Percentiles rank a stretch among this genome's conserved stretches.
These are phyloP conservation scores for Philopotamus ludificatus DNA, from an alignment of 1,140 invertebrate species.

Conservation along the genomic window DNA sequence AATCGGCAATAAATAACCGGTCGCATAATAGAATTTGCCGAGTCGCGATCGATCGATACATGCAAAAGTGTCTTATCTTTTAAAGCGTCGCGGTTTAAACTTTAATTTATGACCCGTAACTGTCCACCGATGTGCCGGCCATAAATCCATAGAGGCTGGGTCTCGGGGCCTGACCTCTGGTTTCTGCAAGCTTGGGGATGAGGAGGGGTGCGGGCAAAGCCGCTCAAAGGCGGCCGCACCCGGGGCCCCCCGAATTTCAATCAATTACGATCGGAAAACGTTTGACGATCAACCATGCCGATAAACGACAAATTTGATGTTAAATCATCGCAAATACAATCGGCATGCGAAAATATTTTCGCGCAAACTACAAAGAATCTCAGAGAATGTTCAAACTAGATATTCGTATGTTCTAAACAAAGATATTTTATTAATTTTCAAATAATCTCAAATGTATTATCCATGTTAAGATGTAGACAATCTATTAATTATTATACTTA, in stretches of 20 bases:
- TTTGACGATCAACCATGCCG: background rate
- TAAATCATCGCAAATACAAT: background rate
- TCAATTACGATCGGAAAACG: background rate
- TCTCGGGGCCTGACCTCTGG: background rate
- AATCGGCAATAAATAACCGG: no score
- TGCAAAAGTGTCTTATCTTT: constrained; percentile 1
- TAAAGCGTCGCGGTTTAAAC: background rate
- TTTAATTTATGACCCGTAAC: constrained; percentile 10
- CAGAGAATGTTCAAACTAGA: no score
- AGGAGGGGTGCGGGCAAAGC: background rate
- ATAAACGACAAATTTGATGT: background rate
- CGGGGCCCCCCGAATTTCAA: background rate
- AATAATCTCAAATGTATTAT: no score
- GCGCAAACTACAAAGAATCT: no score
- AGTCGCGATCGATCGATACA: background rate
- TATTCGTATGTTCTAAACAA: no score
- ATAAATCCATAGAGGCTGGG: constrained; percentile 1
- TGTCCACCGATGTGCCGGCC: constrained; percentile 5
- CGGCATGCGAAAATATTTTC: no score
- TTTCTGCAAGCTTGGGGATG: background rate
- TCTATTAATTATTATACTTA: no score
- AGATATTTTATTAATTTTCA: no score
- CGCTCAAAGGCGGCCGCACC: background rate
- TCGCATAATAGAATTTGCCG: no score
- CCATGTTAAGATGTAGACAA: no score